These are phyloP conservation scores for Nemapogon koenigi DNA, from an alignment of 2,888 invertebrate species.

Conservation along the genomic window DNA sequence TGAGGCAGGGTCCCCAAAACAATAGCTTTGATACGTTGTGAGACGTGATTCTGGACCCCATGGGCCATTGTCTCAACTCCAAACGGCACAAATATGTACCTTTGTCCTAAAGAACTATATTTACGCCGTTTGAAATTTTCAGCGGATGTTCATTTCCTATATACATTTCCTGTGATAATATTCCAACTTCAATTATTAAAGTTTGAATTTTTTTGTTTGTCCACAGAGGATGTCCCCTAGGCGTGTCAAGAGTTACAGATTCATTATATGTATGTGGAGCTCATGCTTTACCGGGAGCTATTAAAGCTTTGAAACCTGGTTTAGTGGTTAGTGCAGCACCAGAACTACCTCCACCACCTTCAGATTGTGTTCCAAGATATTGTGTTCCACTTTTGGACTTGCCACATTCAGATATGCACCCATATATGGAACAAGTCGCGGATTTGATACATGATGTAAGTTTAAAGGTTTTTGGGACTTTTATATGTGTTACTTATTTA, in stretches of 20 bases:
- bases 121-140: no score
- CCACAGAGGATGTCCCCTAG: constrained; percentile 60
- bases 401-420: constrained; percentile 72
- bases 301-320: constrained; percentile 73
- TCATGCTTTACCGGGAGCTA: constrained; percentile 71
- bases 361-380: constrained; percentile 67
- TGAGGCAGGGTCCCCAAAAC: no score
- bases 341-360: constrained; percentile 76
- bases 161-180: no score
- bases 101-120: no score
- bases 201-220: not conserved
- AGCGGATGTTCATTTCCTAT: no score
- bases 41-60: no score
- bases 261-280: constrained; percentile 82
- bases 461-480: no score
- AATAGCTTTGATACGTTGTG: no score
- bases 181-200: no score
- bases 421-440: constrained; percentile 78
- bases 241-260: constrained; percentile 75
- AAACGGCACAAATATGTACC: no score
- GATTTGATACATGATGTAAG: constrained; percentile 77
- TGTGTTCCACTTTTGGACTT: constrained; percentile 78
- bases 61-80: no score
- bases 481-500: no score
- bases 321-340: constrained; percentile 84